These are phyloP conservation scores for Puffinus mauretanicus DNA, from an alignment of 2,113 vertebrate genomes.

Conservation along the genomic window DNA sequence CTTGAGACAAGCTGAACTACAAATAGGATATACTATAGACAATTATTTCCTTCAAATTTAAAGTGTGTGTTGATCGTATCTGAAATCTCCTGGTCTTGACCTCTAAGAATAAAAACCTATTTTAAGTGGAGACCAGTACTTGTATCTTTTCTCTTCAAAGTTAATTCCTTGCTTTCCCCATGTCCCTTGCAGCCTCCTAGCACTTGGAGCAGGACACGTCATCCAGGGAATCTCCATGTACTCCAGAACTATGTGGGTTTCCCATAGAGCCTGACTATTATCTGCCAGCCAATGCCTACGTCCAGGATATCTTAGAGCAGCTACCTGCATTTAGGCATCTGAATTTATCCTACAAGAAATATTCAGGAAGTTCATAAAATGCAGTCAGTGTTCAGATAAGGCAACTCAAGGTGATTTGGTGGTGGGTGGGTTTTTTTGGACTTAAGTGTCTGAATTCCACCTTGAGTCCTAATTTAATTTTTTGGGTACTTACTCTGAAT, in stretches of 20 bases:
- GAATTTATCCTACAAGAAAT: background rate
- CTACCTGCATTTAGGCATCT: background rate
- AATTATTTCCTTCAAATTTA: background rate
- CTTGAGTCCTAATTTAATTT: background rate
- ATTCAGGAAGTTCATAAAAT: background rate
- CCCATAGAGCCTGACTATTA: background rate
- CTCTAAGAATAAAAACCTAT: background rate
- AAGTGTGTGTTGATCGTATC: background rate
- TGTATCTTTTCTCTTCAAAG: background rate
- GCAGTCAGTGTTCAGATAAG: background rate
- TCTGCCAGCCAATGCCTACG: rapidly evolving
- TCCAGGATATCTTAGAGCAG: background rate
- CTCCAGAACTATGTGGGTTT: background rate
- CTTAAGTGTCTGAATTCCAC: background rate
- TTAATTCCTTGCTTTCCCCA: background rate
- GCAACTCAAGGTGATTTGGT: background rate
- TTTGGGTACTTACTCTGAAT: background rate
- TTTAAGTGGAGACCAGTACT: background rate
- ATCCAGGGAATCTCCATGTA: too few species aligned
- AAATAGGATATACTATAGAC: background rate
- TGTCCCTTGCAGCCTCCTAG: background rate
- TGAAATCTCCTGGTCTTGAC: background rate
- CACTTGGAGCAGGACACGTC: background rate
- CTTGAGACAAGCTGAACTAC: background rate
- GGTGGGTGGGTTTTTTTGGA: background rate